Evolutionary conservation across 2,113 vertebrate species (phyloP), one percentile per base, ranked within the genome.

Genomic region (Dasyprocta punctata): DNA sequence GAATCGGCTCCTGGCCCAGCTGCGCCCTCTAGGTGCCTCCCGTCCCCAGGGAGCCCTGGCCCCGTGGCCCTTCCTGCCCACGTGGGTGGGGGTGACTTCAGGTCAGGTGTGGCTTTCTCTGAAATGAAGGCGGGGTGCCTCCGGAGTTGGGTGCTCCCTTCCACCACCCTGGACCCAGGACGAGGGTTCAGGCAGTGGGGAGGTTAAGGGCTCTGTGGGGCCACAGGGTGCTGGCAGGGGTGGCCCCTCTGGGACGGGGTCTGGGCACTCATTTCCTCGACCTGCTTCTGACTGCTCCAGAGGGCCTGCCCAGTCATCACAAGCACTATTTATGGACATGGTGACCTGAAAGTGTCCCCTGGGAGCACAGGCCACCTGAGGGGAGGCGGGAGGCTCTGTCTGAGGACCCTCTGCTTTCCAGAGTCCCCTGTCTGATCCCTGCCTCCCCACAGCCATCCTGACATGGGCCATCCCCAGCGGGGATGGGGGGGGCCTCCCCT

Each of bases 121-220:
- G 41, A 61, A n/a, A 17, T 0, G 0, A 30, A 22, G 1, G 41
- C 0, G 33, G 20, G 20, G 58, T 22, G 52, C 30, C 36, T 7
- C 1, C 0, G 47, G 2, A 8, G 16, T 77, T 4, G 22, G 30
- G 24, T 26, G 7, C 20, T 16, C 13, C 58, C 7, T 5, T 36
- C 4, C 11, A 8, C 44, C 30, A 49, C 13, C 71, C 33, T 36
- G 11, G 14, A 5, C 12, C 41, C 10, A 2, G 36, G n/a, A 13
- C 16, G 16, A 19, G 63, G 13, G 60, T 26, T 47, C 6, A 7
- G 44, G 71, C 44, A 19, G 30, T 19, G 73, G 2, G 73, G 47
- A 49, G 75, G 28, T 13, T 17, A 28, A 77, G 24, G 41, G 44
- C 12, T 47, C 24, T 14, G 4, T 0, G 1, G 71, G 75, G 14